phyloP scores from a whole-genome alignment of 2,113 vertebrate species.

The Collichthys lucidus region DNA sequence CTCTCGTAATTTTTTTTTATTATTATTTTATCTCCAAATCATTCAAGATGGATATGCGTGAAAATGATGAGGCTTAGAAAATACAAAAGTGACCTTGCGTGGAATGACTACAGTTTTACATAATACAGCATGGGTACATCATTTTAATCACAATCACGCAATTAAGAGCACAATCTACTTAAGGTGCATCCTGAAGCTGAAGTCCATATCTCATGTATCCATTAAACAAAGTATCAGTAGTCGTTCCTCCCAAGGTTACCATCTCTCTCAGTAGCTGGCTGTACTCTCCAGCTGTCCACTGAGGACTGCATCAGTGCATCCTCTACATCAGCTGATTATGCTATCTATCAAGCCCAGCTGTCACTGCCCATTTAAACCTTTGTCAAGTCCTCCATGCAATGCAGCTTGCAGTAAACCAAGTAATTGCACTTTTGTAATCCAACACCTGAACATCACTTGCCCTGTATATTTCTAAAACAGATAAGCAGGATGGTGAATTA shows the following conservation, averaged over 20 bases:
- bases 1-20: not conserved
- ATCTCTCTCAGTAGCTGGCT: constrained; percentile 66
- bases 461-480: constrained; percentile 65
- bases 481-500: constrained; percentile 50
- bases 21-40: constrained; percentile 14
- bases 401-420: constrained; percentile 78
- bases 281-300: constrained; percentile 75
- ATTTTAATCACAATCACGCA: constrained; percentile 38
- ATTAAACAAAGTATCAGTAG: constrained; percentile 70
- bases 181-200: constrained; percentile 33
- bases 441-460: constrained; percentile 76
- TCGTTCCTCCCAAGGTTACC: constrained; percentile 80
- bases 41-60: not conserved
- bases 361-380: constrained; percentile 83
- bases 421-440: constrained; percentile 85
- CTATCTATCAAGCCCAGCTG: constrained; percentile 85
- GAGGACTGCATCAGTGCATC: constrained; percentile 79
- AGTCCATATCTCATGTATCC: constrained; percentile 47
- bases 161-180: constrained; percentile 44
- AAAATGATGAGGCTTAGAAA: constrained; percentile 12
- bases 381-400: constrained; percentile 78
- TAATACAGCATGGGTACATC: not conserved
- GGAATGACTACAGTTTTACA: not conserved
- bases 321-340: constrained; percentile 85
- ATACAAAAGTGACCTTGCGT: not conserved